Evolutionary conservation across 2,113 vertebrate species (phyloP).

Genomic region (Urocynchramus pylzowi): DNA sequence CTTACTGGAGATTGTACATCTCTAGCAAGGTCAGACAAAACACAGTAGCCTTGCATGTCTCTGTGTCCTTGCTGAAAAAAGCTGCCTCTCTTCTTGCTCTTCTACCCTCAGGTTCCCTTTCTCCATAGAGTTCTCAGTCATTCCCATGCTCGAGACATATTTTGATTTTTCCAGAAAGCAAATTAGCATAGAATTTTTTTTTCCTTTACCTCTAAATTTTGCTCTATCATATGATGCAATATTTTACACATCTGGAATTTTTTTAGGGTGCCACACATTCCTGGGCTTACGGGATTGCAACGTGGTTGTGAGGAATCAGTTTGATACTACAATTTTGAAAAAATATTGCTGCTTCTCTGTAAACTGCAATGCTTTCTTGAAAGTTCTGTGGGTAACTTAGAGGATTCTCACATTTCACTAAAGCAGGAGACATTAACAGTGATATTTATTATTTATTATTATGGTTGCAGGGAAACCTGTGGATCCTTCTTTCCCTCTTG

Average conservation of each 20-base stretch:
- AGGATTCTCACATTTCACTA: background rate
- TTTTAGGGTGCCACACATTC: background rate
- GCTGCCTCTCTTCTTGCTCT: background rate
- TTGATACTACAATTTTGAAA: background rate
- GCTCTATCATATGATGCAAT: background rate
- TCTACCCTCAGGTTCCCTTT: background rate
- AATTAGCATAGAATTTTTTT: background rate
- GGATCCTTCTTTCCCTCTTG: conserved; percentile 38
- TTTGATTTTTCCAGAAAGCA: background rate
- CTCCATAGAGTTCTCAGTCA: background rate
- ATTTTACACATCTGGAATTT: background rate
- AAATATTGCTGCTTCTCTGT: background rate
- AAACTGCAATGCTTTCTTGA: background rate
- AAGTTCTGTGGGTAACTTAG: background rate
- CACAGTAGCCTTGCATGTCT: background rate
- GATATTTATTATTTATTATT: background rate
- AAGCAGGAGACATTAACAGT: background rate
- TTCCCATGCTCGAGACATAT: background rate
- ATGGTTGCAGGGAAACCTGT: conserved; percentile 47
- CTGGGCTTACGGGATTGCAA: background rate
- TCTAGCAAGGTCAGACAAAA: background rate
- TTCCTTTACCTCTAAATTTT: background rate
- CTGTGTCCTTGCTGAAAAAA: background rate
- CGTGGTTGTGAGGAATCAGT: background rate
- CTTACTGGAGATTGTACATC: background rate